These are phyloP conservation scores for Meriones unguiculatus DNA, from an alignment of 2,113 vertebrate species.

Conservation along the genomic window DNA sequence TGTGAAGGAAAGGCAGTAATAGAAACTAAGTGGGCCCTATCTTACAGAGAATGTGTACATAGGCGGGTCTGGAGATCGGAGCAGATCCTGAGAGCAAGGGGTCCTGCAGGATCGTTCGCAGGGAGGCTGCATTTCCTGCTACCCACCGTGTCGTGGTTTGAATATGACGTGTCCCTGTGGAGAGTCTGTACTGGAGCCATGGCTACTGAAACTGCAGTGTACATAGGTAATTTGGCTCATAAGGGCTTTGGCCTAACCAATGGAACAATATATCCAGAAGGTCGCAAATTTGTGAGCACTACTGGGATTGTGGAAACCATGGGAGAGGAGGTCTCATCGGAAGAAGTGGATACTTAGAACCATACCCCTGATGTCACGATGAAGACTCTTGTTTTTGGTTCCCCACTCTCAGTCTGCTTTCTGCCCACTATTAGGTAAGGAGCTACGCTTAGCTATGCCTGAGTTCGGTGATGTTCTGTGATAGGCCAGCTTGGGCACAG, in stretches of 20 bases:
- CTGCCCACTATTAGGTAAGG: background rate
- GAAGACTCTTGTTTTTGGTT: background rate
- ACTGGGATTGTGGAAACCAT: background rate
- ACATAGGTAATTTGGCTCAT: background rate
- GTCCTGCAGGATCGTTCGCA: background rate
- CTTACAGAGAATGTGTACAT: background rate
- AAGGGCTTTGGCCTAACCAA: background rate
- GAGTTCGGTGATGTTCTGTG: background rate
- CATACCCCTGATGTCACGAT: rapidly evolving
- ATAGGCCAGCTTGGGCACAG: background rate
- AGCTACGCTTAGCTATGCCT: background rate
- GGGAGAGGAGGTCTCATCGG: no score
- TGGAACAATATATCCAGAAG: background rate
- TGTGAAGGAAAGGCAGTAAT: background rate
- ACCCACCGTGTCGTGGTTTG: rapidly evolving
- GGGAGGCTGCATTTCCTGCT: rapidly evolving
- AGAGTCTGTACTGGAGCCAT: background rate
- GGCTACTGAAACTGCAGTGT: background rate
- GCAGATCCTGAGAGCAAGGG: background rate
- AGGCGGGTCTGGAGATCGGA: background rate
- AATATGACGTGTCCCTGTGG: no score
- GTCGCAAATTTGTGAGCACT: background rate
- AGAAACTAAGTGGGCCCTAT: background rate
- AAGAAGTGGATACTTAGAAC: no score
- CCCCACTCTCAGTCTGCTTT: background rate